phyloP scores from a whole-genome alignment of 2,888 invertebrate species.

The Digitonthophagus gazella region DNA sequence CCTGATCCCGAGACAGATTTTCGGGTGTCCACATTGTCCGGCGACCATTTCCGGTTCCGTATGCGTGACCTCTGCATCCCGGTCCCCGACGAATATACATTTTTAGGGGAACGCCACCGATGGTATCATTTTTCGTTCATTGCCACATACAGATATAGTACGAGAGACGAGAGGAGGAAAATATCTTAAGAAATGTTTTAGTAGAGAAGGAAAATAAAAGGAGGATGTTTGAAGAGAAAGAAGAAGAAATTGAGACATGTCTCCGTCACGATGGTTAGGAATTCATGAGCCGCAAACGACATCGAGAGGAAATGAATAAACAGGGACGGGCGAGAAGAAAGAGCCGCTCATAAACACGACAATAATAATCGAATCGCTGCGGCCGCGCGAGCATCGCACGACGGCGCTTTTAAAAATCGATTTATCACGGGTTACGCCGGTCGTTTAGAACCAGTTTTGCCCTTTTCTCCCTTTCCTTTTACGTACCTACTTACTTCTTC shows the following conservation, averaged over 20 bases:
- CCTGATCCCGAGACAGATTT: conserved; percentile 44
- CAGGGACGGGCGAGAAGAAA: neutral
- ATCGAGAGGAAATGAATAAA: neutral
- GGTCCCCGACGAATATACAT: neutral
- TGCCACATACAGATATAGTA: too few species aligned
- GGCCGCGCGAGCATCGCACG: neutral
- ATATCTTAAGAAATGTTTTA: too few species aligned
- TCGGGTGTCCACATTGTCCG: conserved; percentile 45
- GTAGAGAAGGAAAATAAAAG: neutral
- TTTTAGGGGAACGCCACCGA: too few species aligned
- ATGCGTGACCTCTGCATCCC: conserved; percentile 41
- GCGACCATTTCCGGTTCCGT: conserved; percentile 48
- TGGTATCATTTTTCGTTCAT: too few species aligned
- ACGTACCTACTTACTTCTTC: too few species aligned
- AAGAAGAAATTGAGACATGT: neutral
- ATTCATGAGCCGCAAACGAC: neutral
- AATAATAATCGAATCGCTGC: neutral
- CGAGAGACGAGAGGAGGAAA: too few species aligned
- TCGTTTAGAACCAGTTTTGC: neutral
- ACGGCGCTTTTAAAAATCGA: neutral
- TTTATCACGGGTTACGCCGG: neutral
- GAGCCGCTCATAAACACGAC: neutral
- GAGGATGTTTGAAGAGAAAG: too few species aligned
- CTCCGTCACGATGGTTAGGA: neutral
- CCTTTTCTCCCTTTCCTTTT: too few species aligned